Percentiles rank a stretch among this genome's conserved stretches.
phyloP scores from a whole-genome alignment of 1,140 invertebrate species.

The Penaeus japonicus region DNA sequence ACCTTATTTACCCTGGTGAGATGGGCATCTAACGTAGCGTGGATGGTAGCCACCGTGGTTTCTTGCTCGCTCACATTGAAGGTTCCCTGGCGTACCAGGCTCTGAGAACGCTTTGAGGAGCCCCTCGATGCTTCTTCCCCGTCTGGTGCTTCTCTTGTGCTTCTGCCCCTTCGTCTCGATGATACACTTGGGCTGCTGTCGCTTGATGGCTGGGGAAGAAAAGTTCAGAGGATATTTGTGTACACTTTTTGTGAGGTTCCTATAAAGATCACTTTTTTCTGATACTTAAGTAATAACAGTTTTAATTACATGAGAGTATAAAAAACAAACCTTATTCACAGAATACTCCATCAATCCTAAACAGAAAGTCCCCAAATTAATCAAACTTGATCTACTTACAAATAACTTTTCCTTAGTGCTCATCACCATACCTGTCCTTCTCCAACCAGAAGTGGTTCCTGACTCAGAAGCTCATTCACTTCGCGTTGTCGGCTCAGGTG shows the following conservation, averaged over 20 bases:
- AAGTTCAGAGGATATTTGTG: neutral
- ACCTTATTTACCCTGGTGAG: conserved; percentile 36
- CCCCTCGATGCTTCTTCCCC: conserved; percentile 23
- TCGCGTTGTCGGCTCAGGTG: conserved; percentile 41
- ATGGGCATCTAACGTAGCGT: conserved; percentile 37
- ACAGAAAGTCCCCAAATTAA: too few relatives aligned
- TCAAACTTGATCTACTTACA: too few relatives aligned
- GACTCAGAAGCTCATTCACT: conserved; percentile 34
- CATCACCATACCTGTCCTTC: conserved; percentile 31
- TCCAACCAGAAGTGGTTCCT: conserved; percentile 39
- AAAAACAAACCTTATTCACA: too few relatives aligned
- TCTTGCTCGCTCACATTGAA: conserved; percentile 36
- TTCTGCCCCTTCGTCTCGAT: neutral
- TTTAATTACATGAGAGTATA: too few relatives aligned
- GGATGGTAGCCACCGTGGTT: neutral
- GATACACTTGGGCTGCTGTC: neutral
- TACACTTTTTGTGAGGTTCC: too few relatives aligned
- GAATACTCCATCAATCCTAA: too few relatives aligned
- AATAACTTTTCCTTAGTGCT: too few relatives aligned
- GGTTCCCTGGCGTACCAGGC: conserved; percentile 31
- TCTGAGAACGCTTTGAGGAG: neutral
- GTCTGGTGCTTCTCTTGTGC: conserved; percentile 24
- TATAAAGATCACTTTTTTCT: too few relatives aligned
- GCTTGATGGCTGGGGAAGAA: neutral
- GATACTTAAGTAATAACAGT: too few relatives aligned